Conservation (phyloP, 2,888 invertebrate genomes). For the Tiliacea aurago region DNA sequence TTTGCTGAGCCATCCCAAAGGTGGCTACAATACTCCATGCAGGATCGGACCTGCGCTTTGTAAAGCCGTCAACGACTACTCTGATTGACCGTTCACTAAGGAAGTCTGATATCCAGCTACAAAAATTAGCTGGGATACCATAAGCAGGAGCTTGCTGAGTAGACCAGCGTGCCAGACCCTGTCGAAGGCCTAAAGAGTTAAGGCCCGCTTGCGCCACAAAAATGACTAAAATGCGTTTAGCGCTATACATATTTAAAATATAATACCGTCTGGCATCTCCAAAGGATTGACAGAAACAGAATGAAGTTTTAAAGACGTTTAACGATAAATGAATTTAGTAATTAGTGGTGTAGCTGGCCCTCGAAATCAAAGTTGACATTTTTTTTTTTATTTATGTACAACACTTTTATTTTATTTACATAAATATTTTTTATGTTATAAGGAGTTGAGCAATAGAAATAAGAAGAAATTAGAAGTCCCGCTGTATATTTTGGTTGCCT, state of each 20-base stretch:
- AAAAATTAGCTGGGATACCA: too few relatives aligned
- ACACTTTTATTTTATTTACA: background rate
- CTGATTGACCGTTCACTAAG: too few relatives aligned
- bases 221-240: background rate
- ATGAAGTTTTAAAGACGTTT: background rate
- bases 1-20: too few relatives aligned
- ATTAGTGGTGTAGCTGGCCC: background rate
- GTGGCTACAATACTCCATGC: too few relatives aligned
- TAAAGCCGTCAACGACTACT: too few relatives aligned
- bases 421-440: background rate
- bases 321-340: background rate
- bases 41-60: too few relatives aligned
- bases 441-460: background rate
- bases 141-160: too few relatives aligned
- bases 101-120: too few relatives aligned
- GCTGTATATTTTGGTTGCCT: constrained; percentile 24
- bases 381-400: constrained; percentile 5
- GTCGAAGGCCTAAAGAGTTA: too few relatives aligned
- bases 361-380: background rate
- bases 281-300: background rate
- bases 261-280: background rate
- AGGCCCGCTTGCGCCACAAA: too few relatives aligned
- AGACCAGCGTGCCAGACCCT: too few relatives aligned
- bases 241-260: background rate
- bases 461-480: constrained; percentile 46